These are phyloP conservation scores for Drosophila mulleri DNA, from an alignment of 2,888 invertebrate genomes.

Conservation along the genomic window DNA sequence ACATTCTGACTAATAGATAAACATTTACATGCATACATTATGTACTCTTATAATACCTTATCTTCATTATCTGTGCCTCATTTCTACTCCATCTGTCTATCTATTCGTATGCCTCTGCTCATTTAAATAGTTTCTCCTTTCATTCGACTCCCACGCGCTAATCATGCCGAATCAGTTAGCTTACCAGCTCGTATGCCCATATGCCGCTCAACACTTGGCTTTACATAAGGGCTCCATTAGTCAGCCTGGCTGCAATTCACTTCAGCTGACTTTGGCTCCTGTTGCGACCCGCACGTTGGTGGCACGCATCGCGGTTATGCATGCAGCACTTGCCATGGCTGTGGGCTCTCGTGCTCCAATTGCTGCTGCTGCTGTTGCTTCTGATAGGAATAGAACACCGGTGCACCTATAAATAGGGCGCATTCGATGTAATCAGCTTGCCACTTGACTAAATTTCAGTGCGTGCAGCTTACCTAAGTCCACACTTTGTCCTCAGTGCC, in stretches of 20 bases:
- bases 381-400: conserved; percentile 24
- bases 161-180: not conserved
- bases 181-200: not conserved
- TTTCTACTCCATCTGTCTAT: not conserved
- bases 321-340: conserved; percentile 5
- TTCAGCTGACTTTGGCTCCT: not conserved
- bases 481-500: conserved; percentile 1
- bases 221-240: conserved; percentile 3
- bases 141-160: not conserved
- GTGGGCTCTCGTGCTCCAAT: not conserved
- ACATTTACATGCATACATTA: not conserved
- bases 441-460: conserved; percentile 22
- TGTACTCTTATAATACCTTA: not conserved
- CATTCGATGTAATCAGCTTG: conserved; percentile 27
- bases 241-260: not conserved
- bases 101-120: not conserved
- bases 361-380: not conserved
- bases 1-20: not conserved
- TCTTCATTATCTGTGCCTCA: fast-evolving
- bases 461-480: conserved; percentile 27
- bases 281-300: conserved; percentile 29
- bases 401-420: conserved; percentile 23
- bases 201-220: not conserved
- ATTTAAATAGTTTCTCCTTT: not conserved
- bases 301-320: conserved; percentile 35